These are phyloP conservation scores for Acleris emargana DNA, from an alignment of 2,888 invertebrate species.

Conservation along the genomic window DNA sequence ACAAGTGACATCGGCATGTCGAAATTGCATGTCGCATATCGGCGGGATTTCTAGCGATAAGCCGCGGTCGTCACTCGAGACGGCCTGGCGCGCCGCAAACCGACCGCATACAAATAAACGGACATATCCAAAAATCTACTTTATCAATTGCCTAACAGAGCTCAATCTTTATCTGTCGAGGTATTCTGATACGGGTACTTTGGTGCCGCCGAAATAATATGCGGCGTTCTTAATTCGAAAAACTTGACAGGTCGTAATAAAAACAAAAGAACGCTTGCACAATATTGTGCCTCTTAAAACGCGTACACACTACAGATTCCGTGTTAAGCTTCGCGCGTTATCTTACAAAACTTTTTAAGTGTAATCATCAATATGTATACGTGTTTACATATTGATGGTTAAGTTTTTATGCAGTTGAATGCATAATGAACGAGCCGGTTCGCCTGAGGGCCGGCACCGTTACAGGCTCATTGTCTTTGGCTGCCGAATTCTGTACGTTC, in stretches of 20 bases:
- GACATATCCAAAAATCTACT: conserved; percentile 8
- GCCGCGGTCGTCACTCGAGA: conserved; percentile 34
- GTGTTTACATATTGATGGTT: conserved; percentile 54
- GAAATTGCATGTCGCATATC: conserved; percentile 26
- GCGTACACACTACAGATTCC: conserved; percentile 1
- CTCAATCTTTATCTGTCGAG: background rate
- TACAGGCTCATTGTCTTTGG: conserved; percentile 48
- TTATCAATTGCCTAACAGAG: conserved; percentile 3
- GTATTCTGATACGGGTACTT: no score
- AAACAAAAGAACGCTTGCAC: conserved; percentile 14
- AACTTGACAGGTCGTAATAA: background rate
- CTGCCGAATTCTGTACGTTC: conserved; percentile 36
- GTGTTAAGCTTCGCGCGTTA: conserved; percentile 16
- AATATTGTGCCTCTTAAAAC: background rate
- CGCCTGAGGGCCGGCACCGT: conserved; percentile 66
- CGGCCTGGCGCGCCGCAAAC: conserved; percentile 24
- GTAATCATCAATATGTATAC: conserved; percentile 36
- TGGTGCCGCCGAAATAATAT: no score
- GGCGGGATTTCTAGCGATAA: conserved; percentile 25
- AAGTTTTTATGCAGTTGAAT: conserved; percentile 60
- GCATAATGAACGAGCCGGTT: conserved; percentile 61
- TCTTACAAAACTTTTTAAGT: conserved; percentile 30
- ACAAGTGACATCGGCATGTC: conserved; percentile 24
- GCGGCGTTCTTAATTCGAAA: background rate
- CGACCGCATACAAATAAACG: background rate